A percentile compares a stretch with the other conserved stretches of the same genome.
Conservation (phyloP, 2,797 vertebrate species). For the Arnoldichthys spilopterus region DNA sequence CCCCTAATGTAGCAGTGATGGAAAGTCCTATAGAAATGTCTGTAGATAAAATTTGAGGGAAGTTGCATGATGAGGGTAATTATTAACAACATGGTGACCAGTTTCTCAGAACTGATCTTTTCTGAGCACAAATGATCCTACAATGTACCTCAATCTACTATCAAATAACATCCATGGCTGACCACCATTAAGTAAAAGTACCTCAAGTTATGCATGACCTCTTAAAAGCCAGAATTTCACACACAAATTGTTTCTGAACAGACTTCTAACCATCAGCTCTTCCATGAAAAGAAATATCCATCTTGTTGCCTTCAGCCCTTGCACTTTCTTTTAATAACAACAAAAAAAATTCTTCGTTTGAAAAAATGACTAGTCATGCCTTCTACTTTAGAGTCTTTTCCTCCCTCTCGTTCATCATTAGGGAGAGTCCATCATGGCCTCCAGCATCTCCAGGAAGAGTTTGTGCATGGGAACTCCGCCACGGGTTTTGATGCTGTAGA, state of each 20-base stretch:
- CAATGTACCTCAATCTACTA: background rate
- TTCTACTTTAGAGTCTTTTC: constrained; percentile 42
- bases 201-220: constrained; percentile 24
- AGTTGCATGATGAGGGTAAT: constrained; percentile 27
- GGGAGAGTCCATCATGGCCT: constrained; percentile 95
- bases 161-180: background rate
- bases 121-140: background rate
- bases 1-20: constrained; percentile 39
- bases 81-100: constrained; percentile 17
- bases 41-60: constrained; percentile 6
- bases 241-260: constrained; percentile 14
- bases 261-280: constrained; percentile 22
- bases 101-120: constrained; percentile 20
- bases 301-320: constrained; percentile 46
- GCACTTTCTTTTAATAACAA: constrained; percentile 24
- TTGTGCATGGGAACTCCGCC: constrained; percentile 95
- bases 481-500: constrained; percentile 91
- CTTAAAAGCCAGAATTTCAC: constrained; percentile 27
- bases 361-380: constrained; percentile 29
- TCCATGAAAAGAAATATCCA: background rate
- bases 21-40: constrained; percentile 32
- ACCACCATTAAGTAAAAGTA: constrained; percentile 16
- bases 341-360: constrained; percentile 46
- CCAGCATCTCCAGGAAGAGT: constrained; percentile 95
- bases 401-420: constrained; percentile 61